These are phyloP conservation scores for Cyrtodaria siliqua DNA, from an alignment of 2,888 invertebrate species.

Conservation along the genomic window DNA sequence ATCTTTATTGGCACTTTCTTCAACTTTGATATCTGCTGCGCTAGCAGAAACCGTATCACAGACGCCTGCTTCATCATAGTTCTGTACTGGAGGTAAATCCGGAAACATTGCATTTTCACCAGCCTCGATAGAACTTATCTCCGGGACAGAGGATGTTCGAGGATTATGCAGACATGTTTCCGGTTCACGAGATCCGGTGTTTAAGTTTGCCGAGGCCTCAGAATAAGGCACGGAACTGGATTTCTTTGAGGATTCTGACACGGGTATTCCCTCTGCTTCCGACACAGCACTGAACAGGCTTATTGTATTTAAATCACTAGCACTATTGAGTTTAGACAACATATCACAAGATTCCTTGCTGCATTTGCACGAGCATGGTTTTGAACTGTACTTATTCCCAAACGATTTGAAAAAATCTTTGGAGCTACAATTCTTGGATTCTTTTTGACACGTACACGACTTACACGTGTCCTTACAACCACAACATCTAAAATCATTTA, in stretches of 20 bases:
- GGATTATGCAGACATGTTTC: slow-evolving; percentile 6
- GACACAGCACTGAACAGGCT: background rate
- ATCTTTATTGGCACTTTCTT: slow-evolving; percentile 16
- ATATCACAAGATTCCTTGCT: background rate
- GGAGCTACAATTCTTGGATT: background rate
- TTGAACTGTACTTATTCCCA: background rate
- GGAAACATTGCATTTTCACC: slow-evolving; percentile 83
- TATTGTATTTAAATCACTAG: background rate
- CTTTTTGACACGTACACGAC: background rate
- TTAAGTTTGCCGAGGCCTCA: no score
- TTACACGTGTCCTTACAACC: slow-evolving; percentile 17
- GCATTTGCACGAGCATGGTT: no score
- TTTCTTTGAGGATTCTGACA: background rate
- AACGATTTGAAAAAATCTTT: background rate
- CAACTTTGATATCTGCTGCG: background rate
- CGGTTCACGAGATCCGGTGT: background rate
- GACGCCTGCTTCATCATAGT: background rate
- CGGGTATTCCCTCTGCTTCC: background rate
- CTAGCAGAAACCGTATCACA: background rate
- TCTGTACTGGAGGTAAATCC: slow-evolving; percentile 52
- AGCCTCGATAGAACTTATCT: slow-evolving; percentile 66
- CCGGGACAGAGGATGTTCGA: slow-evolving; percentile 33
- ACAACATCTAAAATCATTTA: slow-evolving; percentile 37
- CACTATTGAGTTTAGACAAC: background rate
- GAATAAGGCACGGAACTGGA: background rate